A percentile compares a stretch with the other conserved stretches of the same genome.
These are phyloP conservation scores for Cyanistes caeruleus DNA, from an alignment of 2,113 vertebrate genomes.

Conservation along the genomic window DNA sequence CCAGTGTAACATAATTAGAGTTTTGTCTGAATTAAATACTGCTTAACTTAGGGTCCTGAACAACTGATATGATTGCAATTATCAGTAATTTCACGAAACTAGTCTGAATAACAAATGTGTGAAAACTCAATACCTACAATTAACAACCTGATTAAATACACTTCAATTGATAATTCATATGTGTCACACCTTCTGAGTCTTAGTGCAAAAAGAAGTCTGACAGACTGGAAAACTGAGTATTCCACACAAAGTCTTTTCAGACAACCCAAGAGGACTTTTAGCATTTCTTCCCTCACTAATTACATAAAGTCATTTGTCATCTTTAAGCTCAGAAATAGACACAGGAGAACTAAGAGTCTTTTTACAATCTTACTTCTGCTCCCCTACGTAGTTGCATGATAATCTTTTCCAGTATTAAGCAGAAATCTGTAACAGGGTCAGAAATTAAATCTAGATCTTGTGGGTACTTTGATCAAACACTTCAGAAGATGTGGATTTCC, in stretches of 20 bases:
- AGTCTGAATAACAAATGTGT: neutral
- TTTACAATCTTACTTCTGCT: neutral
- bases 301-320: neutral
- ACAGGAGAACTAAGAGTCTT: neutral
- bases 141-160: neutral
- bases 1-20: neutral
- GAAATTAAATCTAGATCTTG: neutral
- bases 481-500: neutral
- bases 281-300: neutral
- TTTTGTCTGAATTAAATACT: neutral
- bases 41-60: neutral
- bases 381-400: neutral
- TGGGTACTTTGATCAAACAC: neutral
- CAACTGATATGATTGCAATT: neutral
- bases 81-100: neutral
- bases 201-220: neutral
- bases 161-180: neutral
- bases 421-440: neutral
- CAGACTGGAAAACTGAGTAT: neutral
- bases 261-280: neutral
- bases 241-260: neutral
- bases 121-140: neutral
- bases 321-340: neutral
- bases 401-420: neutral
- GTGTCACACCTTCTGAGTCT: neutral